Base-by-base conservation (phyloP, 1,140 invertebrate genomes). In the Tetranychus cinnabarinus region DNA sequence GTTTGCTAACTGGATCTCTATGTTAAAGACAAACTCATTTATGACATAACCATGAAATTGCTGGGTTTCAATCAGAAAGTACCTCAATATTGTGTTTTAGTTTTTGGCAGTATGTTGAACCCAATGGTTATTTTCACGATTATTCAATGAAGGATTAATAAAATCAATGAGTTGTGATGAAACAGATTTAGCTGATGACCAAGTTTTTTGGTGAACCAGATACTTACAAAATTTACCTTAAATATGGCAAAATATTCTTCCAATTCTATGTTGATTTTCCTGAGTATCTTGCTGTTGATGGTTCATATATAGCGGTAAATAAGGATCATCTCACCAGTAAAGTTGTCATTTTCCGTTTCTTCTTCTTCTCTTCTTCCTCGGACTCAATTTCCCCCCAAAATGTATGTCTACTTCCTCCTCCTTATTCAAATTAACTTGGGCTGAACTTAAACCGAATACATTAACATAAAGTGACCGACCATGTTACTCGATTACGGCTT, bases 401-500 rank as follows among this genome's bases (percentile, higher is more conserved):
- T 33, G 84, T 55, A 83, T 80, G 67, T 97, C 92, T 33, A 97
- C 81, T 63, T 90, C 86, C 65, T 89, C 86, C 54, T 34, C n/a
- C 13, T 7, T 8, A 13, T 56, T 62, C n/a, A 15, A 23, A 47
- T 66, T 59, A 60, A 63, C 58, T 7, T 62, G 58, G 31, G 65
- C 39, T 34, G 60, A 50, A 31, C 59, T 64, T 10, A 68, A 66
- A 54, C 93, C 95, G 72, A 99, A 99, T 0, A 99, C 96, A 76
- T 99, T 96, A 8, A 96, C 96, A 73, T 99, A 99, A 0, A 99
- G 74, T 0, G 96, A 95, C 72, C 92, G 85, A 23, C 96, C 95
- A 65, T 82, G 84, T 74, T 98, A 93, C 76, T 99, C 96, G 0
- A 99, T 96, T 1, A 95, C 96, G n/a, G 96, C 23, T 23, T 23